phyloP scores from a whole-genome alignment of 92 coral and sea anemone species.

The Umimayanthus chanpuru region DNA sequence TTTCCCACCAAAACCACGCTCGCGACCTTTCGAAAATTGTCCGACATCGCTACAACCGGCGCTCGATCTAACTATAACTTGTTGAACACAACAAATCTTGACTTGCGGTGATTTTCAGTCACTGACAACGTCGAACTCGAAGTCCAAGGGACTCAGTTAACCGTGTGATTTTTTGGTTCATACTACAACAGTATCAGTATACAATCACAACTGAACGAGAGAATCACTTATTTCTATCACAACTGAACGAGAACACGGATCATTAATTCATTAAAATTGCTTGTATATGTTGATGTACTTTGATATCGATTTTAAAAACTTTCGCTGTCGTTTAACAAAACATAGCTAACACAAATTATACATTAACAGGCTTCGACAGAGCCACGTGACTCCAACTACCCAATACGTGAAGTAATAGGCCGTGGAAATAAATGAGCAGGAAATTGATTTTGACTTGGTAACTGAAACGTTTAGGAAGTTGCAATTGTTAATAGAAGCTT shows the following conservation, averaged over 20 bases:
- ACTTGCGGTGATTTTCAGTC: background rate
- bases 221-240: constrained; percentile 3
- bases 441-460: constrained; percentile 9
- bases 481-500: background rate
- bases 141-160: background rate
- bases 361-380: background rate
- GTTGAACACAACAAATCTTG: constrained; percentile 8
- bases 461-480: constrained; percentile 35
- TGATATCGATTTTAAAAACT: background rate
- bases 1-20: constrained; percentile 40
- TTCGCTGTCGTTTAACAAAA: constrained; percentile 10
- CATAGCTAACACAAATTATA: background rate
- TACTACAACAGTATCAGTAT: background rate
- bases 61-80: constrained; percentile 1
- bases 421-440: constrained; percentile 4
- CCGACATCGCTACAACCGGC: constrained; percentile 12
- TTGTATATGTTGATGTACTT: constrained; percentile 1
- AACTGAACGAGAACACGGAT: background rate
- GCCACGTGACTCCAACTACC: constrained; percentile 22
- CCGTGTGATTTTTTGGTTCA: background rate
- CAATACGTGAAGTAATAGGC: background rate
- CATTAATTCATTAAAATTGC: constrained; percentile 17
- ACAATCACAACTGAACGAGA: background rate
- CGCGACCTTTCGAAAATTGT: constrained; percentile 33
- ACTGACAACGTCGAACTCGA: background rate